A percentile compares a stretch with the other conserved stretches of the same genome.
These are phyloP conservation scores for Drosophila asahinai DNA, from an alignment of 1,140 invertebrate genomes.

Conservation along the genomic window DNA sequence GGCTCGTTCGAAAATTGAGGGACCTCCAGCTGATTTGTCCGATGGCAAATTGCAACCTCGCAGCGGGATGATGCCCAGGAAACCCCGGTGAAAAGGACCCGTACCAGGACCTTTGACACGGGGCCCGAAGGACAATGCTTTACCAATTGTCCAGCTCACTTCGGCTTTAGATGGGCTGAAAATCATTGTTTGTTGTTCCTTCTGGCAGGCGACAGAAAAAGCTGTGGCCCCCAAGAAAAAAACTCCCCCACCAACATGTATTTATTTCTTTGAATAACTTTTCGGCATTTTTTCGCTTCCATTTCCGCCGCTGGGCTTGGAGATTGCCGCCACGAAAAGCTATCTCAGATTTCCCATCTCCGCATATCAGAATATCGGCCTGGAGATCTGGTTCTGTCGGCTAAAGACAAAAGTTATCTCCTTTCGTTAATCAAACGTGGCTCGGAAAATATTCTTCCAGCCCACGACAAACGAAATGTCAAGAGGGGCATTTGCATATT, in stretches of 20 bases:
- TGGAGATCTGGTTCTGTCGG: constrained; percentile 57
- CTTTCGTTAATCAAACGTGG: constrained; percentile 35
- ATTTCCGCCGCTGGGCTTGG: constrained; percentile 28
- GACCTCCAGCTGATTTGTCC: constrained; percentile 71
- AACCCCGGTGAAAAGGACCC: constrained; percentile 41
- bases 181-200: constrained; percentile 7
- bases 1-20: constrained; percentile 27
- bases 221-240: background rate
- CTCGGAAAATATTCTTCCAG: constrained; percentile 37
- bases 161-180: constrained; percentile 27
- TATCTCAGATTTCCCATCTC: constrained; percentile 51
- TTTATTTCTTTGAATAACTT: constrained; percentile 32
- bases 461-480: constrained; percentile 60
- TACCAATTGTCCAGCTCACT: constrained; percentile 60
- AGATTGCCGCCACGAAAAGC: constrained; percentile 7
- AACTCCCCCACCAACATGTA: constrained; percentile 10
- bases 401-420: constrained; percentile 65
- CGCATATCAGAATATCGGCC: constrained; percentile 39
- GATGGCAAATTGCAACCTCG: constrained; percentile 74
- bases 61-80: constrained; percentile 55
- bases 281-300: constrained; percentile 27
- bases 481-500: constrained; percentile 66
- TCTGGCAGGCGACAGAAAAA: constrained; percentile 28
- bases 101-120: constrained; percentile 39
- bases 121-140: constrained; percentile 40